These are phyloP conservation scores for Thalassarche chlororhynchos DNA, from an alignment of 2,113 vertebrate species.

Conservation along the genomic window DNA sequence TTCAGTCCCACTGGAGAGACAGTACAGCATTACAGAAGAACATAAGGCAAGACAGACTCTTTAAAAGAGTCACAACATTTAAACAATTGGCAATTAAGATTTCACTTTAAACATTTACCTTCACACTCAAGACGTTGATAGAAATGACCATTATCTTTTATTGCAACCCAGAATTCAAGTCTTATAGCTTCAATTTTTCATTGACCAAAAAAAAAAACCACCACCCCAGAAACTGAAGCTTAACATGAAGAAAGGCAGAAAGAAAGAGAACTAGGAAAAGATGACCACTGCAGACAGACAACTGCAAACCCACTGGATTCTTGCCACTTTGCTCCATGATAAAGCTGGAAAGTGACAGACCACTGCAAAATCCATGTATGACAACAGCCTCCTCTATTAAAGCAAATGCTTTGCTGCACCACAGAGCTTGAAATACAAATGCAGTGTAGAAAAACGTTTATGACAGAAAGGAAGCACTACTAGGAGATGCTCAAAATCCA, in stretches of 20 bases:
- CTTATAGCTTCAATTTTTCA: background rate
- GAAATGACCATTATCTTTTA: background rate
- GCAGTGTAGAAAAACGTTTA: background rate
- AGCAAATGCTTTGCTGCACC: background rate
- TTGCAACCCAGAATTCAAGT: background rate
- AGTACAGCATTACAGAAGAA: background rate
- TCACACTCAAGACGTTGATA: background rate
- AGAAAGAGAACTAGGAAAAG: background rate
- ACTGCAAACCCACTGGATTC: background rate
- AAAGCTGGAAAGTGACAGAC: background rate
- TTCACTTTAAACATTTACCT: background rate
- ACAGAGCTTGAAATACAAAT: background rate
- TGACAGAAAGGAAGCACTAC: background rate
- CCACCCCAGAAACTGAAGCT: background rate
- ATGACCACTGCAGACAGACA: background rate
- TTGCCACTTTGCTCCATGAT: background rate
- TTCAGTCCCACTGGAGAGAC: background rate
- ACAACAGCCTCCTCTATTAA: background rate
- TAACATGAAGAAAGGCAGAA: background rate
- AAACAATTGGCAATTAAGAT: background rate
- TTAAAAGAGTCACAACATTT: background rate
- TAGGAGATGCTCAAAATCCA: background rate
- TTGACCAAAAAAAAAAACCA: background rate
- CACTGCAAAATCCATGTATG: background rate
- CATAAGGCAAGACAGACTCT: background rate